These are phyloP conservation scores for Prochilodus magdalenae DNA, from an alignment of 2,113 vertebrate genomes.

Conservation along the genomic window DNA sequence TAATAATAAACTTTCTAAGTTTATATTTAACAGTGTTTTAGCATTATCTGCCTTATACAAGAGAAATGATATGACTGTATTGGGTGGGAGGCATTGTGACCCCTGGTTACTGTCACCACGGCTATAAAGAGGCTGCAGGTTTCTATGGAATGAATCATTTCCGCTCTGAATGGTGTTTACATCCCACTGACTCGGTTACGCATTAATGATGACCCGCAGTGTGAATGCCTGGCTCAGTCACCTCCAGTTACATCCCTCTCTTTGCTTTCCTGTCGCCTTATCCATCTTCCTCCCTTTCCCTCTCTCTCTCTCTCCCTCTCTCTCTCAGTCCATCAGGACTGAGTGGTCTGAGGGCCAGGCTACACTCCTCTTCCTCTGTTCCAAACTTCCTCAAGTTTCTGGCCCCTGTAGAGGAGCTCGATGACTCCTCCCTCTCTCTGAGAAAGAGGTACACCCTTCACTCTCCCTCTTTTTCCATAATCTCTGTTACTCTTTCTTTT, in stretches of 20 bases:
- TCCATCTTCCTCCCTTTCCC: background rate
- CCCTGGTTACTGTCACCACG: too few species aligned
- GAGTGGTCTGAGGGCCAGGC: conserved; percentile 91
- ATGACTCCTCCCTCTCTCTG: conserved; percentile 86
- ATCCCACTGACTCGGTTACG: too few species aligned
- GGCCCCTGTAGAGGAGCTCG: conserved; percentile 94
- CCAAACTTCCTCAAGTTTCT: conserved; percentile 99
- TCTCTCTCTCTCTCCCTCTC: conserved; percentile 17
- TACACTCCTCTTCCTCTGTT: conserved; percentile 96
- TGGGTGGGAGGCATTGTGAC: too few species aligned
- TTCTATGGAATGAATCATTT: too few species aligned
- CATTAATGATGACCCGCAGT: too few species aligned
- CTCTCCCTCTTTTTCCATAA: background rate
- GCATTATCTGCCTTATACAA: too few species aligned
- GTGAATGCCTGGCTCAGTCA: too few species aligned
- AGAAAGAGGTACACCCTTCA: conserved; percentile 64
- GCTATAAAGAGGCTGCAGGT: too few species aligned
- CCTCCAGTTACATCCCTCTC: background rate
- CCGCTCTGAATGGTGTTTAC: too few species aligned
- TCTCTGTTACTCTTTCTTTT: background rate
- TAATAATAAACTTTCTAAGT: too few species aligned
- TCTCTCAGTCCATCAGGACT: conserved; percentile 71
- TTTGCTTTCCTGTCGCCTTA: background rate
- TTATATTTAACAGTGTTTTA: too few species aligned
- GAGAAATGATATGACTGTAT: too few species aligned